A percentile compares a stretch with the other conserved stretches of the same genome.
Evolutionary conservation across 2,797 vertebrate species (phyloP).

Genomic region (Synaphobranchus kaupii): DNA sequence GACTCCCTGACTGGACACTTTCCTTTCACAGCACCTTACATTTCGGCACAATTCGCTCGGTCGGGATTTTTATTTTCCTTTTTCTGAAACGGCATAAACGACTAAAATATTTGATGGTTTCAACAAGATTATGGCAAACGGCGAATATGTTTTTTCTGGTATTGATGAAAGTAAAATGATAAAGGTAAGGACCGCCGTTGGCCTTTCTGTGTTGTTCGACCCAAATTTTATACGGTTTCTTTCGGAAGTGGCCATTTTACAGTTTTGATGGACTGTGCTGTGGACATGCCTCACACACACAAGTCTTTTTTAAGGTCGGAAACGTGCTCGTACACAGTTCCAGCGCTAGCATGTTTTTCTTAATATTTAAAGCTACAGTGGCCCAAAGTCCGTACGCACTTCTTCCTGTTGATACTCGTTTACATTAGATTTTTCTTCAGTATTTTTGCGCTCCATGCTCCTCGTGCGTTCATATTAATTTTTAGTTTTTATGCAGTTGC

Average conservation of each 20-base stretch:
- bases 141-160: not conserved
- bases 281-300: not conserved
- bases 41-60: not conserved
- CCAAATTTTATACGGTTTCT: not conserved
- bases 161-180: not conserved
- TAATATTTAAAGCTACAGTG: constrained; percentile 26
- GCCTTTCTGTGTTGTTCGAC: not conserved
- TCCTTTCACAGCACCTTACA: not conserved
- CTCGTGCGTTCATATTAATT: not conserved
- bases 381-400: not conserved
- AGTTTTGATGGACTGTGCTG: not conserved
- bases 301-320: constrained; percentile 16
- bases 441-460: not conserved
- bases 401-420: not conserved
- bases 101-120: not conserved
- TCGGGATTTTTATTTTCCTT: not conserved
- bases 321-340: constrained; percentile 31
- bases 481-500: not conserved
- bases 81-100: not conserved
- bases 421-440: not conserved
- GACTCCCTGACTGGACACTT: not conserved
- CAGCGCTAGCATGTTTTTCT: constrained; percentile 27
- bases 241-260: not conserved
- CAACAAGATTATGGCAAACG: not conserved
- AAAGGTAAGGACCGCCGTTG: constrained; percentile 1